Evolutionary conservation across 2,888 invertebrate species (phyloP).

Genomic region (Eupithecia subfuscata): DNA sequence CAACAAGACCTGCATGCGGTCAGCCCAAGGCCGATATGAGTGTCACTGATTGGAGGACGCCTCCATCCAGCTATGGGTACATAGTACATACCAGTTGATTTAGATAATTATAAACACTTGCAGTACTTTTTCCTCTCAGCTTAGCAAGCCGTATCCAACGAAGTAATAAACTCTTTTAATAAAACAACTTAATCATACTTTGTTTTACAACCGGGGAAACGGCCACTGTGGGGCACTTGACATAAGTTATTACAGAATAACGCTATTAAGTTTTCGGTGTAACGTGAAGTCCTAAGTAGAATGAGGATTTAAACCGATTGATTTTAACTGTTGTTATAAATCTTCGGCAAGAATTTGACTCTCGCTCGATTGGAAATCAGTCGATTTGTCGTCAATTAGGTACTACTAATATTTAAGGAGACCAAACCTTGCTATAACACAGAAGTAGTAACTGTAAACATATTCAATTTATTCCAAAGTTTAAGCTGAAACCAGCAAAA

Average conservation of each 20-base stretch:
- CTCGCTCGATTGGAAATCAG: not conserved
- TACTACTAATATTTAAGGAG: not conserved
- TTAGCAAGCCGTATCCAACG: not conserved
- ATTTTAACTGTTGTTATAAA: not conserved
- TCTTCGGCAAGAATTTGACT: not conserved
- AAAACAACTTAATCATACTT: conserved; percentile 28
- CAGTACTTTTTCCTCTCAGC: not conserved
- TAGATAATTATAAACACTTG: not conserved
- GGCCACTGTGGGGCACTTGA: conserved; percentile 10
- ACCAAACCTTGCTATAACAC: not conserved
- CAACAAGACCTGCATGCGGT: not conserved
- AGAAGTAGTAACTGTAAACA: not conserved
- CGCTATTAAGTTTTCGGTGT: conserved; percentile 4
- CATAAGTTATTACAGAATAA: conserved; percentile 29
- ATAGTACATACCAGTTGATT: not conserved
- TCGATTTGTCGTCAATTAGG: not conserved
- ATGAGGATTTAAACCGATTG: not conserved
- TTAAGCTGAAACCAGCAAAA: not conserved
- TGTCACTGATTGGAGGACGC: not conserved
- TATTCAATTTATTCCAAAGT: not conserved
- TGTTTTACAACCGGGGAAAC: conserved; percentile 15
- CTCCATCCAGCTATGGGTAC: not conserved
- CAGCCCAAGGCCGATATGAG: not conserved
- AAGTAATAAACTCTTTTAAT: conserved; percentile 18
- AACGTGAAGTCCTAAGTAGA: not conserved